Evolutionary conservation across 2,797 vertebrate species (phyloP).

Genomic region (Enteromius anoplus): DNA sequence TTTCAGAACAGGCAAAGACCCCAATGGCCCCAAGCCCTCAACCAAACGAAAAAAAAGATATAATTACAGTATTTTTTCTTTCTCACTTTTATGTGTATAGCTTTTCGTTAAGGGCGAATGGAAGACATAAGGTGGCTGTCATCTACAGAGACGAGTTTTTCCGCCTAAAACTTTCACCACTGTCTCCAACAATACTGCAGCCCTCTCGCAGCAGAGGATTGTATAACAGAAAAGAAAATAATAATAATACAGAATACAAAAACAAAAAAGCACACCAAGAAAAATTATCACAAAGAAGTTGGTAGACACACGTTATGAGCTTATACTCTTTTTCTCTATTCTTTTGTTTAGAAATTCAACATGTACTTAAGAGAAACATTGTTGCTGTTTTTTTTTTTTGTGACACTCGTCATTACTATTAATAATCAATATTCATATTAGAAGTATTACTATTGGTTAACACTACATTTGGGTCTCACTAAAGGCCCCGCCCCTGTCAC

Average conservation of each 20-base stretch:
- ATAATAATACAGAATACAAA: constrained; percentile 50
- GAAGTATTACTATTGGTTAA: constrained; percentile 73
- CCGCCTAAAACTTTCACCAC: constrained; percentile 57
- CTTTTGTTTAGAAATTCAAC: constrained; percentile 65
- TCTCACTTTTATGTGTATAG: background rate
- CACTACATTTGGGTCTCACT: constrained; percentile 59
- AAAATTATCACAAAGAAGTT: constrained; percentile 59
- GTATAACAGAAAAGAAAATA: constrained; percentile 57
- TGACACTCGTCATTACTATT: constrained; percentile 55
- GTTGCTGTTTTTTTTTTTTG: constrained; percentile 60
- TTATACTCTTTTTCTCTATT: constrained; percentile 68
- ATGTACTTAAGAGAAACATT: constrained; percentile 68
- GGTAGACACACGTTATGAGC: constrained; percentile 71
- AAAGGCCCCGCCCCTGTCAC: constrained; percentile 58
- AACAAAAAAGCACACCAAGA: constrained; percentile 37
- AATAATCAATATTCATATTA: constrained; percentile 62
- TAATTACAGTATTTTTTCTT: constrained; percentile 50
- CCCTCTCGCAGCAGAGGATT: constrained; percentile 57
- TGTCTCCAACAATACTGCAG: constrained; percentile 39
- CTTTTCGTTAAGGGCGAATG: constrained; percentile 62
- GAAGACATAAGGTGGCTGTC: constrained; percentile 73
- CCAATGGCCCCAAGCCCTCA: constrained; percentile 36
- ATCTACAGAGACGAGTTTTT: constrained; percentile 66
- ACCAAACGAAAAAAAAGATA: constrained; percentile 44
- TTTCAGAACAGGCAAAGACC: constrained; percentile 58